Base-by-base conservation (phyloP, 2,888 invertebrate species). In the Acleris holmiana region DNA sequence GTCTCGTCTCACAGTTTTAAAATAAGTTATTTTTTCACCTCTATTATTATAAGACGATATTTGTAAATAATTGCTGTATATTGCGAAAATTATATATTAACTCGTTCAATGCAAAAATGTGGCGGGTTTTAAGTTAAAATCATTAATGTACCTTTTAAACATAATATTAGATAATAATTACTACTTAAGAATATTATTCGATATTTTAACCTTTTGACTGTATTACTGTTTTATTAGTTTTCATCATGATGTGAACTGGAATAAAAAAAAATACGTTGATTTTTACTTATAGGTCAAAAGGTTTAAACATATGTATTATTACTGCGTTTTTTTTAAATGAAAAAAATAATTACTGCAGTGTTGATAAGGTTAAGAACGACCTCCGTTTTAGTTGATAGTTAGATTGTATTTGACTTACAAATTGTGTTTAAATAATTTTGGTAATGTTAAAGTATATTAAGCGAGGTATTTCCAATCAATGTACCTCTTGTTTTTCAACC, bases 1-100 rank as follows among this genome's bases (percentile, higher is more conserved):
- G 91, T 92, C 91, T 89, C 84, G 78, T 81, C 85, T 91, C 90
- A 91, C 91, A 91, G 91, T 91, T 91, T 91, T 91, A 91, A 91
- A 79, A 71, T 89, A 90, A 89, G 87, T 88, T 89, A 71, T 71
- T 70, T 61, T 48, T 65, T 57, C 68, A 68, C 68, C 62, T 59
- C 49, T 59, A 50, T 51, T 60, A 58, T 40, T 54, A 21, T 64
- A 66, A 61, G 61, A 25, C n/a, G n/a, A 54, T 46, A n/a, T 21
- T 51, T 66, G 66, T 66, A 66, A 56, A 65, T 65, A 65, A 35
- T 44, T 50, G 65, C 65, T 65, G 65, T 65, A 65, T 65, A 65
- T 67, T 67, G 64, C 58, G 44, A 60, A 50, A 49, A 59, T 47
- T 65, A 57, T 65, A 46, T 57, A 60, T 57, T 40, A 50, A 50